These are phyloP conservation scores for Microplitis demolitor DNA, from an alignment of 1,140 invertebrate species.

Conservation along the genomic window DNA sequence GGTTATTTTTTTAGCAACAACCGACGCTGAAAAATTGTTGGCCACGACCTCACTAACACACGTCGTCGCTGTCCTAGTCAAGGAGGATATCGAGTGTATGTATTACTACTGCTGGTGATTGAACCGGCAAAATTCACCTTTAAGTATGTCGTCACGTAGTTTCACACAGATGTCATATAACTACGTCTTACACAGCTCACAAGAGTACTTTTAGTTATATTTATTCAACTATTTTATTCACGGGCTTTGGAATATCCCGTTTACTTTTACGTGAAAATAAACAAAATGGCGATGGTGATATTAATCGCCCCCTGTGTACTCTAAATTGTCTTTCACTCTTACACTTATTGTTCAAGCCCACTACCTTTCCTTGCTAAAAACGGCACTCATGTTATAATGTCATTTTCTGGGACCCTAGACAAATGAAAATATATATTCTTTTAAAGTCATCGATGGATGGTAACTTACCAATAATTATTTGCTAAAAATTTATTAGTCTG, in stretches of 20 bases:
- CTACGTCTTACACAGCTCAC: background rate
- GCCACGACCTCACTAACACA: background rate
- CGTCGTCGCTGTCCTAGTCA: background rate
- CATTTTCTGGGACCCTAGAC: no score
- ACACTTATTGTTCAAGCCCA: no score
- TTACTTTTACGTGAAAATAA: slow-evolving; percentile 11
- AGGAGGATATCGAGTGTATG: background rate
- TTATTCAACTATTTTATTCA: background rate
- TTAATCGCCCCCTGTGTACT: background rate
- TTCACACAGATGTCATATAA: background rate
- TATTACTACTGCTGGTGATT: background rate
- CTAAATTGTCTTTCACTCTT: no score
- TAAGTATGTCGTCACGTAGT: background rate
- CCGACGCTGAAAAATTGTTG: background rate
- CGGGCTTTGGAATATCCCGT: background rate
- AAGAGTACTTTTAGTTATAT: background rate
- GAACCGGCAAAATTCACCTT: background rate
- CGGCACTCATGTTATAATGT: no score
- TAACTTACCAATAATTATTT: no score
- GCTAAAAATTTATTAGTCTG: no score
- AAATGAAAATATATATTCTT: no score
- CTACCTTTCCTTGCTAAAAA: no score
- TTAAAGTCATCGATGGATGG: no score
- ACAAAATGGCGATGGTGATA: slow-evolving; percentile 9
- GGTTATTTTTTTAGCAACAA: background rate